Evolutionary conservation across 2,888 invertebrate species (phyloP).

Genomic region (Trachelus iudaicus): DNA sequence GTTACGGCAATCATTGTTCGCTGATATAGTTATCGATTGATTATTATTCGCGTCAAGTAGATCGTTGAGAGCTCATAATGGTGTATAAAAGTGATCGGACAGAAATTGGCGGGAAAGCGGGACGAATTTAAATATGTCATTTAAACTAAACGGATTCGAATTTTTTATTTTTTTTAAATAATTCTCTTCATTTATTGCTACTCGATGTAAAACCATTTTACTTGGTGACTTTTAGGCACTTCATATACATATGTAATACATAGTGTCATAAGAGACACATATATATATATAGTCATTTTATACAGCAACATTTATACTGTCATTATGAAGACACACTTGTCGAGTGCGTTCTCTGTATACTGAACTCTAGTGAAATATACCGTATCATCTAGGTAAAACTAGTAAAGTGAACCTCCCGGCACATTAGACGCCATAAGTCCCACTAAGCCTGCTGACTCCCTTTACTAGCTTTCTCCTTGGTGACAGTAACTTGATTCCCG

Average conservation of each 20-base stretch:
- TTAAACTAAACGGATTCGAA: not conserved
- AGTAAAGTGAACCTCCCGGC: not conserved
- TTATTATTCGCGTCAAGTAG: not conserved
- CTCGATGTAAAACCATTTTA: too few species aligned
- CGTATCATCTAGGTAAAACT: not conserved
- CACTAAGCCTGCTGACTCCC: not conserved
- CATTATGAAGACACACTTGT: not conserved
- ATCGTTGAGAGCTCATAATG: not conserved
- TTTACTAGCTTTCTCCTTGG: too few species aligned
- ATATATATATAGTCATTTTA: not conserved
- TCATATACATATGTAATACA: not conserved
- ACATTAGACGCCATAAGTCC: not conserved
- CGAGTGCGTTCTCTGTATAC: not conserved
- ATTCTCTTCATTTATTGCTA: not conserved
- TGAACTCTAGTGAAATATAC: not conserved
- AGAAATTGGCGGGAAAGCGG: not conserved
- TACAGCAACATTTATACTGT: not conserved
- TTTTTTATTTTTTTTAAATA: not conserved
- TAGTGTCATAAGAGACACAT: not conserved
- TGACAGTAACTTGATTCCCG: not conserved
- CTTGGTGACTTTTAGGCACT: too few species aligned
- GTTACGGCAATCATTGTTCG: constrained; percentile 17
- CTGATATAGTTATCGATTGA: not conserved
- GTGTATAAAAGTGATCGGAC: not conserved
- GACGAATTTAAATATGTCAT: not conserved